These are phyloP conservation scores for Strix aluco DNA, from an alignment of 2,113 vertebrate genomes.

Conservation along the genomic window DNA sequence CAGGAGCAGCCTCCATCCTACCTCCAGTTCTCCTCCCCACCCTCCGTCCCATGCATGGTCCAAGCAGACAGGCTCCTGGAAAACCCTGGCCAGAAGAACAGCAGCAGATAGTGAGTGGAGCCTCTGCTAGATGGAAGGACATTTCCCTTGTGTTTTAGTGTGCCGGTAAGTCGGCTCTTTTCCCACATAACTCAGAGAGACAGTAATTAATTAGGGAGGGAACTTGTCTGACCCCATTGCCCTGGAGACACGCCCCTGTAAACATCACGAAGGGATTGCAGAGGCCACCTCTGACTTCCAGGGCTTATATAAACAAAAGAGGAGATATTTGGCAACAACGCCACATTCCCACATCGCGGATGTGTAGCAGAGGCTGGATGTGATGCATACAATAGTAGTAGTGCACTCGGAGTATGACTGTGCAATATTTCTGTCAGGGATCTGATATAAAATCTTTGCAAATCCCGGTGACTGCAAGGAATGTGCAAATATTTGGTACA, in stretches of 20 bases:
- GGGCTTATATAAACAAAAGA: slow-evolving; percentile 41
- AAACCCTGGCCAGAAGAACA: background rate
- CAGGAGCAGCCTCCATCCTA: background rate
- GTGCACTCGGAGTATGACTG: background rate
- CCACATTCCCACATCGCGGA: slow-evolving; percentile 18
- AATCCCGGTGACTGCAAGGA: background rate
- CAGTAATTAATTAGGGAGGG: slow-evolving; percentile 49
- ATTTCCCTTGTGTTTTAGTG: slow-evolving; percentile 5
- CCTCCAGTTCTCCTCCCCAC: background rate
- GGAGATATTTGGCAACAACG: slow-evolving; percentile 20
- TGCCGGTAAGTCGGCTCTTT: background rate
- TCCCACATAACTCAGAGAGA: slow-evolving; percentile 61
- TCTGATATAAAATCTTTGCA: background rate
- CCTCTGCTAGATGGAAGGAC: background rate
- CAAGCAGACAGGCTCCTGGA: background rate
- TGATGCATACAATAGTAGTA: background rate
- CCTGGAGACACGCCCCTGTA: slow-evolving; percentile 36
- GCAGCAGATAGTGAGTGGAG: background rate
- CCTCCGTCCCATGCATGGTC: fast-evolving
- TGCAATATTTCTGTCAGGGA: background rate
- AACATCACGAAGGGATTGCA: background rate
- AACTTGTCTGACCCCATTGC: slow-evolving; percentile 28
- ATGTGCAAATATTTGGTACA: background rate
- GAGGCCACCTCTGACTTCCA: slow-evolving; percentile 51
- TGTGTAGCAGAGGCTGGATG: background rate